These are phyloP conservation scores for Sarcoramphus papa DNA, from an alignment of 2,797 vertebrate genomes.

Conservation along the genomic window DNA sequence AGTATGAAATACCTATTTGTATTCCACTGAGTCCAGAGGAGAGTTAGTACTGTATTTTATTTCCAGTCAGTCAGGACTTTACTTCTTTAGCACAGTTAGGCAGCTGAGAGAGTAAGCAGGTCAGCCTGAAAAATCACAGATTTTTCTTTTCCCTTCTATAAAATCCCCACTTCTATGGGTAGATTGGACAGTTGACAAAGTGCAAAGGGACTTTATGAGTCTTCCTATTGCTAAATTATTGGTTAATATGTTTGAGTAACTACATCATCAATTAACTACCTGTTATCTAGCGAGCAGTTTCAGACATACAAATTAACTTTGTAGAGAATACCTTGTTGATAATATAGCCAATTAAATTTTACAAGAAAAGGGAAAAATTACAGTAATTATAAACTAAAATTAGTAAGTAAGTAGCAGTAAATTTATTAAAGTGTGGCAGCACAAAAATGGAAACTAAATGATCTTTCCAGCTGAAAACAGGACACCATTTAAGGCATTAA, in stretches of 20 bases:
- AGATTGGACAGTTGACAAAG: not conserved
- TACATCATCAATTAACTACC: not conserved
- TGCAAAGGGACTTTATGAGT: not conserved
- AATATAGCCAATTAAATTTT: not conserved
- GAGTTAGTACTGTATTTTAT: not conserved
- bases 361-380: not conserved
- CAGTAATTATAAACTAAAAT: not conserved
- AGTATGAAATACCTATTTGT: not conserved
- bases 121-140: not conserved
- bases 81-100: not conserved
- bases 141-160: not conserved
- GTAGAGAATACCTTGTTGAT: not conserved
- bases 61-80: not conserved
- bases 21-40: not conserved
- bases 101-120: not conserved
- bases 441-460: not conserved
- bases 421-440: not conserved
- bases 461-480: no score
- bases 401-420: not conserved
- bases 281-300: not conserved
- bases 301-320: not conserved
- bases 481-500: not conserved
- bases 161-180: not conserved
- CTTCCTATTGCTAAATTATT: not conserved
- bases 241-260: not conserved